Base-by-base conservation (phyloP, 2,797 vertebrate species). In the Syngnathus acus region DNA sequence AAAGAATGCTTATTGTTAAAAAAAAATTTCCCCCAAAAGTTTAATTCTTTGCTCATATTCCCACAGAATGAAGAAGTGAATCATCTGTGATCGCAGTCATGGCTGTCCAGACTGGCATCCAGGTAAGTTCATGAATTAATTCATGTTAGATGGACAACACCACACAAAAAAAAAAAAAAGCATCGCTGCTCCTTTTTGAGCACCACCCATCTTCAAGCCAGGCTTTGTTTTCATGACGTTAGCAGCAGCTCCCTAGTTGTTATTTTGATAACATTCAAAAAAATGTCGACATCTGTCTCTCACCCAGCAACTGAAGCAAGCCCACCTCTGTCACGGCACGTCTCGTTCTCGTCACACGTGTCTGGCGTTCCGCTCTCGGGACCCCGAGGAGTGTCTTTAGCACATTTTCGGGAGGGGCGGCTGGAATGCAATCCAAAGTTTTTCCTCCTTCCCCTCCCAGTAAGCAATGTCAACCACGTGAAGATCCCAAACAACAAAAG, bases 81-180 rank as follows among this genome's bases (percentile, higher is more conserved):
- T 65, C 43, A 19, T 48, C 69, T 10, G 62, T 63, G 68, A 82
- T 59, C 43, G 3, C 76, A 71, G 77, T 66, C 74, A 93, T 92
- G 92, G 89, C 90, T 64, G 84, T 92, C 80, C 90, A 92, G 81
- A 77, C 90, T 64, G 89, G 89, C 72, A 78, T 91, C 75, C 91
- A 91, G 91, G 92, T 93, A 84, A 57, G 78, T 4, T 47, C 32
- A 38, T 23, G 5, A 37, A 38, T 19, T 1, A 9, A 19, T 38
- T 58, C 55, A 17, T 14, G 39, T 9, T 47, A 47, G 5, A 14
- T 47, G 45, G 45, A 45, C 2, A 45, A 45, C 13, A 11, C 43
- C 4, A 60, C 14, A n/a, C 17, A 57, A 1, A 32, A 19, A 23
- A 58, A 58, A 58, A 13, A 11, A 58, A 58, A 23, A 58, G 32